Base-by-base conservation (phyloP, 2,888 invertebrate species). In the Ormyrus nitidulus region DNA sequence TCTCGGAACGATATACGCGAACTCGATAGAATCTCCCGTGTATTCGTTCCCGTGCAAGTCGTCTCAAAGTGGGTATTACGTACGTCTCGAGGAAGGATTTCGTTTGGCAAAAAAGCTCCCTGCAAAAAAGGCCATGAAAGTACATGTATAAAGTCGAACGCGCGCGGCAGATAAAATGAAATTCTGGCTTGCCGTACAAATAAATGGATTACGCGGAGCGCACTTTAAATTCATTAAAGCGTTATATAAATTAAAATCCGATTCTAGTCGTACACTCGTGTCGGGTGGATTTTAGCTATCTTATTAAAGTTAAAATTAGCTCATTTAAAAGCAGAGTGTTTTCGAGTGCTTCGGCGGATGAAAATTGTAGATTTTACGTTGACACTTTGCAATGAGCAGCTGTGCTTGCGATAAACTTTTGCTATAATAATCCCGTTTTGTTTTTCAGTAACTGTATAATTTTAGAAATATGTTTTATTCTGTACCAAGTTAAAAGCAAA, bases 1-100 rank as follows among this genome's bases (percentile, higher is more conserved):
- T 65, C 72, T 65, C 72, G 51, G 46, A 78, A 59, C 46, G 71
- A 64, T 54, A 64, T 54, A 73, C 62, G 62, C 62, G 68, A 79
- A 73, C 56, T 69, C 73, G 69, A 79, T 79, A 61, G 49, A 73
- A 68, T 71, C 64, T 56, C 59, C 66, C 13, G 9, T n/a, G 44
- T 11, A 19, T 48, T 19, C n/a, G 9, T 4, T 48, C 34, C 53
- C 19, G 13, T 48, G 48, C 58, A 64, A 34, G 34, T 58, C 61
- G 58, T 79, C 79, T 61, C 61, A 61, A 74, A 79, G 64, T 69
- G 62, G 73, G 78, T 79, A 79, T 79, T 79, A 74, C 62, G 68
- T 61, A 34, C 49, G 73, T 79, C 79, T 61, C 73, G 62, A 79
- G 73, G 51, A 68, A 79, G 72, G 72, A 73, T 78, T 79, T 69